These are phyloP conservation scores for Amblyopsis rosae DNA, from an alignment of 2,113 vertebrate species.

Conservation along the genomic window DNA sequence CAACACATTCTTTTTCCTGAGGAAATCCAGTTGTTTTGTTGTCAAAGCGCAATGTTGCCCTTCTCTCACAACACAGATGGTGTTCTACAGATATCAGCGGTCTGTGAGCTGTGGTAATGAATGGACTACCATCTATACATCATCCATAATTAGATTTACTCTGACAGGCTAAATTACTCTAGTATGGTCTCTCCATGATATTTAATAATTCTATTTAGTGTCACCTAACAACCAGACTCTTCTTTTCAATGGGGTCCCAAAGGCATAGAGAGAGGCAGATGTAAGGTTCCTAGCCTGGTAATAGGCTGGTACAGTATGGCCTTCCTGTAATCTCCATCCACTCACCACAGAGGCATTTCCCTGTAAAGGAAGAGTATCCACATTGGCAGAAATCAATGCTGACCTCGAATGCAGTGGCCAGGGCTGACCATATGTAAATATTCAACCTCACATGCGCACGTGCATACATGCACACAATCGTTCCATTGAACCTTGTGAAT, in stretches of 20 bases:
- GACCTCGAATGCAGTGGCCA: conserved; percentile 33
- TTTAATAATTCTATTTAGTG: conserved; percentile 61
- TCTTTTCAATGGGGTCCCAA: conserved; percentile 23
- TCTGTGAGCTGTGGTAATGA: conserved; percentile 48
- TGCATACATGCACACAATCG: neutral
- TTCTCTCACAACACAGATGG: conserved; percentile 19
- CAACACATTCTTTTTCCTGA: conserved; percentile 10
- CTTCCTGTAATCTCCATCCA: conserved; percentile 5
- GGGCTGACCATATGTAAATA: conserved; percentile 1
- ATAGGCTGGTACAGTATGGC: neutral
- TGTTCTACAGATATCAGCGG: conserved; percentile 36
- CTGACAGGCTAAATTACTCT: conserved; percentile 65
- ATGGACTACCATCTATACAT: conserved; percentile 64
- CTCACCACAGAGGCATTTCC: conserved; percentile 20
- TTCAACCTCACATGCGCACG: conserved; percentile 1
- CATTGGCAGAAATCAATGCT: conserved; percentile 30
- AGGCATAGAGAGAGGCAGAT: conserved; percentile 15
- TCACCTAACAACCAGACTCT: conserved; percentile 57
- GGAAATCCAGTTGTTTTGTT: conserved; percentile 43
- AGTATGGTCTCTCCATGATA: conserved; percentile 56
- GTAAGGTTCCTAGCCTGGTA: neutral
- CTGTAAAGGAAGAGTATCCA: conserved; percentile 7
- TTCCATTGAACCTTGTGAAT: no score
- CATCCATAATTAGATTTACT: conserved; percentile 64
- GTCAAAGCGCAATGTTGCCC: conserved; percentile 18